Base-by-base conservation (phyloP, 2,888 invertebrate genomes). In the Lobophora halterata region DNA sequence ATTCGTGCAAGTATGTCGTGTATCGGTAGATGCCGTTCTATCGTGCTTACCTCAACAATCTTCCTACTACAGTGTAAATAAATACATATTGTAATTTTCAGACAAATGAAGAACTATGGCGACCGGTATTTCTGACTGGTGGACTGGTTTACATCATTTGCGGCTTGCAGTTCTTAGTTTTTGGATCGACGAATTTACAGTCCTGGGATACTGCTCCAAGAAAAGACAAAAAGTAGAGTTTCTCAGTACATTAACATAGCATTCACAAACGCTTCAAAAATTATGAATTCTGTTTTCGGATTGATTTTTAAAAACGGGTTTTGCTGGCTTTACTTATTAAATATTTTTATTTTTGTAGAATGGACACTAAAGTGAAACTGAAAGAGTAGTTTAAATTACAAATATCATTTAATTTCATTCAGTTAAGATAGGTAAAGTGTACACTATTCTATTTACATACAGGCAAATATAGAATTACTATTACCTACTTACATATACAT, bases 21-120 rank as follows among this genome's bases (percentile, higher is more conserved):
- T n/a, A n/a, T n/a, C n/a, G n/a, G n/a, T n/a, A n/a, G n/a, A n/a
- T n/a, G n/a, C n/a, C n/a, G n/a, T n/a, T n/a, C n/a, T n/a, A n/a
- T n/a, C n/a, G n/a, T n/a, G n/a, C n/a, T n/a, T n/a, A n/a, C n/a
- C n/a, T n/a, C n/a, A n/a, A n/a, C n/a, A n/a, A n/a, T n/a, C n/a
- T n/a, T n/a, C n/a, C n/a, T n/a, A n/a, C n/a, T n/a, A n/a, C n/a
- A n/a, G n/a, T n/a, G n/a, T n/a, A n/a, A n/a, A n/a, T n/a, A n/a
- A n/a, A n/a, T n/a, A n/a, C n/a, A n/a, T n/a, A n/a, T n/a, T n/a
- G n/a, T n/a, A n/a, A 9, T 23, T 33, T 76, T 19, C 54, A 92
- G 91, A 92, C 90, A 43, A 90, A 90, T n/a, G 68, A 91, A 14
- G 73, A 86, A 9, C 88, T 91, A 55, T 92, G 92, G 92, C 88